A percentile compares a stretch with the other conserved stretches of the same genome.
phyloP scores from a whole-genome alignment of 2,113 vertebrate species.

The Ondatra zibethicus region DNA sequence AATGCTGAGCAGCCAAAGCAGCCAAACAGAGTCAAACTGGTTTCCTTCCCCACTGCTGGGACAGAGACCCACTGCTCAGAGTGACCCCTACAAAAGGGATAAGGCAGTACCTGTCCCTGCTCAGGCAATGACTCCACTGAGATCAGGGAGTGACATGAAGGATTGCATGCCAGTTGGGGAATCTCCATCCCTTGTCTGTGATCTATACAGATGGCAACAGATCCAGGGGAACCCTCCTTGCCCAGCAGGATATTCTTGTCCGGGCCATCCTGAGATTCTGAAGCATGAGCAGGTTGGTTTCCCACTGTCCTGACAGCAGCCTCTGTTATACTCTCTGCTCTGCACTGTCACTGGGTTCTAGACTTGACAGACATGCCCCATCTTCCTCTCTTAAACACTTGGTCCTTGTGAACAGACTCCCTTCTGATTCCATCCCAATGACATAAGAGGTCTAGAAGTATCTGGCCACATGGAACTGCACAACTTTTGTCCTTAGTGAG shows the following conservation, averaged over 20 bases:
- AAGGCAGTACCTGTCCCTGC: background rate
- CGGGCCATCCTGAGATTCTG: background rate
- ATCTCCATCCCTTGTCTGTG: background rate
- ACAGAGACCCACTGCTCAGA: background rate
- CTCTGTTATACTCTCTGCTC: background rate
- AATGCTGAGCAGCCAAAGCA: background rate
- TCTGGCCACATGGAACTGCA: background rate
- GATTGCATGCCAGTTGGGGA: background rate
- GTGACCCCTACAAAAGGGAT: no score
- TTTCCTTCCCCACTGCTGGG: background rate
- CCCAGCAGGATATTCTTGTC: background rate
- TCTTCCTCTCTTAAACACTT: background rate
- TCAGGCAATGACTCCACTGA: background rate
- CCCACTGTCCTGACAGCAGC: rapidly evolving
- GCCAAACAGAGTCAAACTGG: background rate
- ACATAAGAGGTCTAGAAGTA: background rate
- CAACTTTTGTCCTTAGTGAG: background rate
- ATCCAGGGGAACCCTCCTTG: no score
- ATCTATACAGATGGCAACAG: background rate
- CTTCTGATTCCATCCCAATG: no score
- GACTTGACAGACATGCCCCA: background rate
- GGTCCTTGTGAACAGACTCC: background rate
- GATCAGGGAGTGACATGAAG: background rate
- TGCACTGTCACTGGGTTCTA: rapidly evolving
- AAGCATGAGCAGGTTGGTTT: rapidly evolving